A percentile compares a stretch with the other conserved stretches of the same genome.
Evolutionary conservation across 2,888 invertebrate genomes (phyloP).

Genomic region (Drosophila affinis): DNA sequence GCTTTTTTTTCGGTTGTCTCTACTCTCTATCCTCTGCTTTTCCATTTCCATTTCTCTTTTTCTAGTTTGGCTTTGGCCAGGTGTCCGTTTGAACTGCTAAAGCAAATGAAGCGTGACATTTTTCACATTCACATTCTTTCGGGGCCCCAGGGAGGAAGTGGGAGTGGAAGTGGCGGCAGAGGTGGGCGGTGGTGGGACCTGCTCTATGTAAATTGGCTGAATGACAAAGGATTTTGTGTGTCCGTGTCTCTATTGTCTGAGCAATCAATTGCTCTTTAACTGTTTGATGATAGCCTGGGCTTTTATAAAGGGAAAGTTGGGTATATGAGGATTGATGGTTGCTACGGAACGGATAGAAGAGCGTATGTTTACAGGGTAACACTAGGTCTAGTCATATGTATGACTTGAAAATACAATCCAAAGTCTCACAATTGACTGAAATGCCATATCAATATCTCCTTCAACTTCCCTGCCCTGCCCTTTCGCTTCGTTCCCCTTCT

Average conservation of each 20-base stretch:
- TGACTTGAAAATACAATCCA: neutral
- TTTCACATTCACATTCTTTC: slow-evolving; percentile 60
- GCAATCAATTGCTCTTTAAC: slow-evolving; percentile 52
- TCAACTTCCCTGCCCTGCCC: too few relatives aligned
- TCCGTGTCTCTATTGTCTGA: slow-evolving; percentile 18
- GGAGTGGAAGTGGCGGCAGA: neutral
- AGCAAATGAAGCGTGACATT: slow-evolving; percentile 76
- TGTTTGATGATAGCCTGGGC: slow-evolving; percentile 18
- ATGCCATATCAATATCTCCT: neutral
- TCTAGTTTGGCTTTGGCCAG: slow-evolving; percentile 56
- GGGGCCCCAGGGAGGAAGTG: neutral
- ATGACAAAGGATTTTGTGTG: slow-evolving; percentile 39
- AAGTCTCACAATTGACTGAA: neutral
- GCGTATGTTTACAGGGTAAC: too few relatives aligned
- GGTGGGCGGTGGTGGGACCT: neutral
- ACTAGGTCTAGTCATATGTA: too few relatives aligned
- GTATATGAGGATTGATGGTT: neutral
- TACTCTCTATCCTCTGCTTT: neutral
- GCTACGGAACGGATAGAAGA: neutral
- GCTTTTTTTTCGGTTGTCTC: slow-evolving; percentile 7
- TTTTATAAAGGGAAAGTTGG: too few relatives aligned
- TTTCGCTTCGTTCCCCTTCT: neutral
- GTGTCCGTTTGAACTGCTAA: slow-evolving; percentile 73
- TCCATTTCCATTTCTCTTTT: slow-evolving; percentile 16
- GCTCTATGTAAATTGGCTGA: slow-evolving; percentile 39